Conservation (phyloP, 2,888 invertebrate genomes). For the Drosophila buzzatii region DNA sequence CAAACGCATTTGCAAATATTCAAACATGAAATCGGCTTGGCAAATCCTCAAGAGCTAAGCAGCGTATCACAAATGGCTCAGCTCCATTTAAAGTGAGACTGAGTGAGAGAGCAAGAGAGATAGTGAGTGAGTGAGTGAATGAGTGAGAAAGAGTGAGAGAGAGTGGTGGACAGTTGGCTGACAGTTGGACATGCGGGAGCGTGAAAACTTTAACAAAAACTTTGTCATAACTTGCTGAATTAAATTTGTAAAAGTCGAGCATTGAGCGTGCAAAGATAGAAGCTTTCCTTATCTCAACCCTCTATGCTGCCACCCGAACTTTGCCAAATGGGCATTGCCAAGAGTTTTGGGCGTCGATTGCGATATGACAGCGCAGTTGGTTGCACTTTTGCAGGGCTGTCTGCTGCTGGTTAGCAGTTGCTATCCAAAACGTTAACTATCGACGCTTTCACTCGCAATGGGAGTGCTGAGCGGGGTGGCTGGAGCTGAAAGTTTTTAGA, state of each 20-base stretch:
- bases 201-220: slow-evolving; percentile 64
- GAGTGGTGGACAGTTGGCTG: slow-evolving; percentile 42
- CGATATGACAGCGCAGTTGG: slow-evolving; percentile 51
- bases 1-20: slow-evolving; percentile 78
- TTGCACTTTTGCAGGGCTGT: slow-evolving; percentile 33
- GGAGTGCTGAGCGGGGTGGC: background rate
- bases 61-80: slow-evolving; percentile 76
- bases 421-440: slow-evolving; percentile 33
- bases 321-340: slow-evolving; percentile 55
- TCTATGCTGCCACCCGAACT: slow-evolving; percentile 27
- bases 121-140: background rate
- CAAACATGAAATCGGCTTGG: slow-evolving; percentile 76
- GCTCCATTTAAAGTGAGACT: slow-evolving; percentile 11
- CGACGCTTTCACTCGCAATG: slow-evolving; percentile 50
- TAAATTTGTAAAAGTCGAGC: slow-evolving; percentile 73
- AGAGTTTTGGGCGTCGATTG: slow-evolving; percentile 59
- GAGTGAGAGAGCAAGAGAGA: background rate
- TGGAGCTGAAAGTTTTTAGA: slow-evolving; percentile 32
- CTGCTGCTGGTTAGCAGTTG: slow-evolving; percentile 17
- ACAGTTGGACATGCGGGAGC: slow-evolving; percentile 75
- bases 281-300: slow-evolving; percentile 43
- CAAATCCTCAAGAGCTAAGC: slow-evolving; percentile 76
- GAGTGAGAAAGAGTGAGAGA: background rate
- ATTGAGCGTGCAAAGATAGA: slow-evolving; percentile 48
- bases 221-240: slow-evolving; percentile 77